Conservation (phyloP, 2,888 invertebrate species). For the Mythimna impura region DNA sequence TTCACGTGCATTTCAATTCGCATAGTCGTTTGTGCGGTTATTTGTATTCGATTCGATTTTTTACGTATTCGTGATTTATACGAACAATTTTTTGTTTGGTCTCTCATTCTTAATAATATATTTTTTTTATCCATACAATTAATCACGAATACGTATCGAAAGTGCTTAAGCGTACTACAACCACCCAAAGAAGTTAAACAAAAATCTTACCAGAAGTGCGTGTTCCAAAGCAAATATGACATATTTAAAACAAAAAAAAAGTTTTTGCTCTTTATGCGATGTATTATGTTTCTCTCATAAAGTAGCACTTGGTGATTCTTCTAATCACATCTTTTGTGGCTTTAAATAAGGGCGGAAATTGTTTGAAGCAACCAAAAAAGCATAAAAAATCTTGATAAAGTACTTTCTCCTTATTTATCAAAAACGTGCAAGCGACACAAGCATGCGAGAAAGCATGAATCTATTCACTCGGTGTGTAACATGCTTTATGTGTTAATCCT, state of each 20-base stretch:
- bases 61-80: no score
- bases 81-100: no score
- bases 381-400: neutral
- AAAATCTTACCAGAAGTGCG: neutral
- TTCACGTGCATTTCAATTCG: neutral
- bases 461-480: constrained; percentile 39
- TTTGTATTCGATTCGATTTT: no score
- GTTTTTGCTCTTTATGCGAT: neutral
- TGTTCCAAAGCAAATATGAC: no score
- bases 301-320: neutral
- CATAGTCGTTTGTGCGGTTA: neutral
- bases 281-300: no score
- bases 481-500: constrained; percentile 56
- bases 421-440: constrained; percentile 36
- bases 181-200: neutral
- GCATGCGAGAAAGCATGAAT: constrained; percentile 38
- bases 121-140: no score
- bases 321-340: neutral
- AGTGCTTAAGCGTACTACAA: no score
- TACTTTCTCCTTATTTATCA: constrained; percentile 20
- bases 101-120: no score
- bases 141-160: neutral
- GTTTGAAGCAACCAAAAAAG: neutral
- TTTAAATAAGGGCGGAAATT: neutral
- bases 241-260: no score